Conservation (phyloP, 2,113 vertebrate genomes). For the Brachypodius melanocephalos region DNA sequence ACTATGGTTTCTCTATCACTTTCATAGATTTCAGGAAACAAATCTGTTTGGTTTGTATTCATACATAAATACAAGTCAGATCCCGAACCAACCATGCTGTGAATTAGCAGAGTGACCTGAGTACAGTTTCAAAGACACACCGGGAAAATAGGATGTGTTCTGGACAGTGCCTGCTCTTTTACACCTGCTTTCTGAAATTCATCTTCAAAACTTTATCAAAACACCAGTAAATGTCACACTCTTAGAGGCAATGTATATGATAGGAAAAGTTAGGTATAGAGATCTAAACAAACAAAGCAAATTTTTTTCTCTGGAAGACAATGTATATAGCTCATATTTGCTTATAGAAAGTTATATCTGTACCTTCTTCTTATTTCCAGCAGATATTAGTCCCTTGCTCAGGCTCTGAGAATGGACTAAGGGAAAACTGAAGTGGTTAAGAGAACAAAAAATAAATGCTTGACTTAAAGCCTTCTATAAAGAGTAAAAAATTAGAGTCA, state of each 20-base stretch:
- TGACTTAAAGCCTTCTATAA: background rate
- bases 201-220: background rate
- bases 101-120: background rate
- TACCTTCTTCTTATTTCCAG: background rate
- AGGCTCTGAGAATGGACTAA: background rate
- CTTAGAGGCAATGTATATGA: background rate
- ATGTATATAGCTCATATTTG: background rate
- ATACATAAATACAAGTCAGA: background rate
- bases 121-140: background rate
- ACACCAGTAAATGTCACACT: background rate
- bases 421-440: background rate
- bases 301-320: background rate
- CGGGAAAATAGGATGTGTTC: background rate
- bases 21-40: background rate
- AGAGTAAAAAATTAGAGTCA: background rate
- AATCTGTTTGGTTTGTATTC: background rate
- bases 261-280: background rate
- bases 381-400: background rate
- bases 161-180: background rate
- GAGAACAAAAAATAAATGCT: background rate
- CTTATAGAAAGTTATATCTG: background rate
- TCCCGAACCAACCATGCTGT: background rate
- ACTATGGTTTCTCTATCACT: background rate
- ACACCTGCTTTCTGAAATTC: background rate
- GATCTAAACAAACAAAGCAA: background rate